Percentiles rank a stretch among this genome's conserved stretches.
Conservation (phyloP, 2,797 vertebrate genomes). For the Carapus acus region DNA sequence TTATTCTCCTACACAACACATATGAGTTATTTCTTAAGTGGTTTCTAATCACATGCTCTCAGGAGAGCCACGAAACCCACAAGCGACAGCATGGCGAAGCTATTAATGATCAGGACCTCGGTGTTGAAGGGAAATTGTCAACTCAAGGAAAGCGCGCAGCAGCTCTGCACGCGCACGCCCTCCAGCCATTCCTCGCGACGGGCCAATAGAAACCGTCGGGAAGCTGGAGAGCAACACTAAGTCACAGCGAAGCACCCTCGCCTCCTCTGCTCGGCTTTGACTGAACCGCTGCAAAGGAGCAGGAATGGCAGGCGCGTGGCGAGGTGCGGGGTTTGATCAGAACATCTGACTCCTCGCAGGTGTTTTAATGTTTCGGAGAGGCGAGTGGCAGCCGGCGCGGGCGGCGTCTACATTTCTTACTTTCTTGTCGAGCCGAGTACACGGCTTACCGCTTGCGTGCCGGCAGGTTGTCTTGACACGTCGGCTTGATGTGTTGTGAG, state of each 20-base stretch:
- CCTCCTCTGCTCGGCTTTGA: neutral
- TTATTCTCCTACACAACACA: too few relatives aligned
- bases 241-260: constrained; percentile 11
- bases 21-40: too few relatives aligned
- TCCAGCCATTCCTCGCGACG: too few relatives aligned
- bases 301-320: constrained; percentile 4
- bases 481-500: neutral
- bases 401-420: neutral
- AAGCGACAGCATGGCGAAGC: too few relatives aligned
- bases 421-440: neutral
- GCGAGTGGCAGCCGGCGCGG: neutral
- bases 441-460: neutral
- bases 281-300: constrained; percentile 13
- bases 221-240: constrained; percentile 11
- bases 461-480: constrained; percentile 9
- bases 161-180: too few relatives aligned
- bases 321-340: constrained; percentile 3
- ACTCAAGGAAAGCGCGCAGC: too few relatives aligned
- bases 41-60: too few relatives aligned
- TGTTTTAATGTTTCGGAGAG: constrained; percentile 10
- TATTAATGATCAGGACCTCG: too few relatives aligned
- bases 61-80: too few relatives aligned
- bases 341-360: neutral
- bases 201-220: too few relatives aligned
- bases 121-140: too few relatives aligned